Base-by-base conservation (phyloP, 2,797 vertebrate species). In the Australoheros facetus region DNA sequence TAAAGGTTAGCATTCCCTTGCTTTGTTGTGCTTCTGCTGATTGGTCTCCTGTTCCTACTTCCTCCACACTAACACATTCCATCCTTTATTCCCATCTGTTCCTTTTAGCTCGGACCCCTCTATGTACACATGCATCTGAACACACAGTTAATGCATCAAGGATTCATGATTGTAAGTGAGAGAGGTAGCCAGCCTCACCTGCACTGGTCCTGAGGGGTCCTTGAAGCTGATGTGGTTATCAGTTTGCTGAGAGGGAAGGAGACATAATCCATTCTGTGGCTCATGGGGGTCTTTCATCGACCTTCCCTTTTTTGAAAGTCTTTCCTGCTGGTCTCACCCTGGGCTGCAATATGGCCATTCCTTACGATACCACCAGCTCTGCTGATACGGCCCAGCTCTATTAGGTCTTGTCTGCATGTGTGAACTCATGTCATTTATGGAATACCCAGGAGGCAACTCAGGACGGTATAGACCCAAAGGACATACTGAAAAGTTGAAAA, bases 191-290 rank as follows among this genome's bases (percentile, higher is more conserved):
- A 45, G 81, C 79, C 88, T 92, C 88, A 94, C 91, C 93, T 94
- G 91, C 81, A 55, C 86, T 39, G 76, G 88, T 90, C 92, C 93
- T 89, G 84, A 88, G 91, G 91, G 90, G 91, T 91, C 91, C 88
- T 94, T 91, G 86, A 91, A 93, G 92, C 92, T 92, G 93, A 92
- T 92, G 92, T 92, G 90, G 92, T 94, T 93, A 95, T 94, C 94
- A 89, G 91, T 87, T 87, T 73, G 58, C 93, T 89, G 88, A 93
- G 90, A 93, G 89, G 87, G 86, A 91, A 93, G 89, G 88, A 94
- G 93, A 94, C 93, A 92, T 94, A 93, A 94, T 93, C 93, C 92
- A 91, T 95, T 93, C 91, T 80, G 81, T 83, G 90, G 93, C 92
- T 91, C 92, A 85, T 90, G 92, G 93, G 91, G 94, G 91, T 94